Evolutionary conservation across 1,140 invertebrate genomes (phyloP).

Genomic region (Caenorhabditis brenneri): DNA sequence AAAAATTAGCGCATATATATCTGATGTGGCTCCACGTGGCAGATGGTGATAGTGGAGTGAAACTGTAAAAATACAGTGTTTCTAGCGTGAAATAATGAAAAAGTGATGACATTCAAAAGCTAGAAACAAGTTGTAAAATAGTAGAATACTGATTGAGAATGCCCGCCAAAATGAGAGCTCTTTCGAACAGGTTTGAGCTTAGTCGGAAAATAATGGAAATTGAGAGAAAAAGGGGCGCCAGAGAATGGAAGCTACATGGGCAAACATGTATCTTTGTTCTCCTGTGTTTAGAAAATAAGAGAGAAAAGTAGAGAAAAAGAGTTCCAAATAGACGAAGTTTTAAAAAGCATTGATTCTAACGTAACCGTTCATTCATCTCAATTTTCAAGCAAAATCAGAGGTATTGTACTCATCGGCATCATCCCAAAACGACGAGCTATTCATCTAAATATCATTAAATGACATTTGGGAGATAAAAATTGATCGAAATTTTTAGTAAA

Average conservation of each 20-base stretch:
- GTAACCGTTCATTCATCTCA: too few species aligned
- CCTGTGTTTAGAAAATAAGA: not conserved
- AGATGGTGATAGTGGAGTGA: not conserved
- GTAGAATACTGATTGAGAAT: not conserved
- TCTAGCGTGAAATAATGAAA: not conserved
- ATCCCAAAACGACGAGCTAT: too few species aligned
- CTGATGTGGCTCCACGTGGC: not conserved
- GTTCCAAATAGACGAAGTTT: not conserved
- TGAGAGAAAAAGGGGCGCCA: not conserved
- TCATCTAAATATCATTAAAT: too few species aligned
- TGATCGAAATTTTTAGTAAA: too few species aligned
- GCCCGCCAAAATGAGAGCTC: not conserved
- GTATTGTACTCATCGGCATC: too few species aligned
- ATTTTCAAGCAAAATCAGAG: too few species aligned
- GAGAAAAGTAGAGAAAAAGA: conserved; percentile 8
- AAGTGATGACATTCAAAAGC: not conserved
- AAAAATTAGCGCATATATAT: conserved; percentile 1
- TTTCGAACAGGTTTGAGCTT: not conserved
- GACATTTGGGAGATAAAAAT: too few species aligned
- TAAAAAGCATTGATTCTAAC: too few species aligned
- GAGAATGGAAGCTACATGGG: not conserved
- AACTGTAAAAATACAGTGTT: not conserved
- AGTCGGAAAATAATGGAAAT: not conserved
- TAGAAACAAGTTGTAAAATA: not conserved
- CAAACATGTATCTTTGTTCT: conserved; percentile 41